Evolutionary conservation across 2,888 invertebrate species (phyloP).

Genomic region (Torymus tubicola): DNA sequence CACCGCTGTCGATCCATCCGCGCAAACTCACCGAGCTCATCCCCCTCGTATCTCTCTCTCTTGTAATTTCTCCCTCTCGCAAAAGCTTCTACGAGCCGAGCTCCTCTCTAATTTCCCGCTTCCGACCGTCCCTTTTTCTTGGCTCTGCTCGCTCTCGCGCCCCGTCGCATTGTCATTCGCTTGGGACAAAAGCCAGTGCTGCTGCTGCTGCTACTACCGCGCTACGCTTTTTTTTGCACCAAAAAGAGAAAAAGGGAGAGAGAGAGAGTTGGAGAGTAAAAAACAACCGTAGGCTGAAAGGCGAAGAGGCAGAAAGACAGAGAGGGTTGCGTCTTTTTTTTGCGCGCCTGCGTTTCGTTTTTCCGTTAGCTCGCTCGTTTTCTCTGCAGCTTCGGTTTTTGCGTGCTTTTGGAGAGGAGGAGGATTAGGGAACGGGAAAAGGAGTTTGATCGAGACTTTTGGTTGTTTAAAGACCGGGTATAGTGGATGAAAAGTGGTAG

Average conservation of each 20-base stretch:
- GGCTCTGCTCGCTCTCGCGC: slow-evolving; percentile 21
- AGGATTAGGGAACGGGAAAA: too few species aligned
- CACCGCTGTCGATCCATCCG: too few species aligned
- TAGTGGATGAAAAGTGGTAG: too few species aligned
- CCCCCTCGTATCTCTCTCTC: slow-evolving; percentile 1
- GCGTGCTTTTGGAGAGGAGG: not conserved
- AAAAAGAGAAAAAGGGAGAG: too few species aligned
- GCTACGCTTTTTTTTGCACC: slow-evolving; percentile 15
- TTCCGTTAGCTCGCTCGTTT: not conserved
- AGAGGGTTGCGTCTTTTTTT: not conserved
- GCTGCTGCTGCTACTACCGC: slow-evolving; percentile 1
- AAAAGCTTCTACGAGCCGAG: not conserved
- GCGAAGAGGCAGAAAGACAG: too few species aligned
- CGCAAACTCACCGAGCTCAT: too few species aligned
- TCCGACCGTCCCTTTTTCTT: slow-evolving; percentile 48
- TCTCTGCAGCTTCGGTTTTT: not conserved
- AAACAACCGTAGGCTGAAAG: too few species aligned
- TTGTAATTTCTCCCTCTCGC: slow-evolving; percentile 6
- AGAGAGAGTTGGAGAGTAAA: too few species aligned
- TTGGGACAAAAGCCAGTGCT: slow-evolving; percentile 24
- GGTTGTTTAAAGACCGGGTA: too few species aligned
- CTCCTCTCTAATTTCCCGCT: slow-evolving; percentile 58
- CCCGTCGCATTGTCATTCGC: slow-evolving; percentile 37
- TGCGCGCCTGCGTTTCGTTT: not conserved
- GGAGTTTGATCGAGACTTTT: too few species aligned